Evolutionary conservation across 2,888 invertebrate species (phyloP).

Genomic region (Pherbina coryleti): DNA sequence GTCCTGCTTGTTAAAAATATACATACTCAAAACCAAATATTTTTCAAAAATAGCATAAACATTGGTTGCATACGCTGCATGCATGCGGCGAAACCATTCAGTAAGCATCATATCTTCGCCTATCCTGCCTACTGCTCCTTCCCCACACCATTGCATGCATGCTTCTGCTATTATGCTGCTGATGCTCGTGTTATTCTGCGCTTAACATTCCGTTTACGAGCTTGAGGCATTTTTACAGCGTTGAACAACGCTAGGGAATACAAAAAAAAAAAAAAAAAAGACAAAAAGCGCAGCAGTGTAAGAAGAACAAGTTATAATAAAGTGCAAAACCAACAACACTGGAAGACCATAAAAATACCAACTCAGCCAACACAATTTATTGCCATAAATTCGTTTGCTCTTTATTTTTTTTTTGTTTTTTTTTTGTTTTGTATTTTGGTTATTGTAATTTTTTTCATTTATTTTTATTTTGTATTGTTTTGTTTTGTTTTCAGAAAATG

Average conservation of each 20-base stretch:
- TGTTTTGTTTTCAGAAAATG: constrained; percentile 12
- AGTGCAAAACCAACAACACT: constrained; percentile 36
- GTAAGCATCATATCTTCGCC: neutral
- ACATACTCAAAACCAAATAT: neutral
- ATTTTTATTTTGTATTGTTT: neutral
- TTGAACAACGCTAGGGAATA: neutral
- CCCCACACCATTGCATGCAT: neutral
- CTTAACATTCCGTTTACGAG: constrained; percentile 19
- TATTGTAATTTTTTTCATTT: neutral
- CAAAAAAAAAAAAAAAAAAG: neutral
- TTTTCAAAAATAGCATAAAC: neutral
- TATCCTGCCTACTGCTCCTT: neutral
- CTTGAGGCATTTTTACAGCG: constrained; percentile 23
- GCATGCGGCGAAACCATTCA: neutral
- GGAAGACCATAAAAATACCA: constrained; percentile 37
- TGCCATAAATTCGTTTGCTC: constrained; percentile 46
- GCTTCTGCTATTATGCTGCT: neutral
- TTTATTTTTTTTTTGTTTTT: constrained; percentile 6
- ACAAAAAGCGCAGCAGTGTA: neutral
- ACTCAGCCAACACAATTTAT: constrained; percentile 47
- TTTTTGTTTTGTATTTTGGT: neutral
- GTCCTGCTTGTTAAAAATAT: neutral
- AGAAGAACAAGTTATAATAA: constrained; percentile 27
- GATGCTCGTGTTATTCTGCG: constrained; percentile 22
- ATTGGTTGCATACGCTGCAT: neutral